Conservation (phyloP, 2,888 invertebrate species). For the Hesperia comma region DNA sequence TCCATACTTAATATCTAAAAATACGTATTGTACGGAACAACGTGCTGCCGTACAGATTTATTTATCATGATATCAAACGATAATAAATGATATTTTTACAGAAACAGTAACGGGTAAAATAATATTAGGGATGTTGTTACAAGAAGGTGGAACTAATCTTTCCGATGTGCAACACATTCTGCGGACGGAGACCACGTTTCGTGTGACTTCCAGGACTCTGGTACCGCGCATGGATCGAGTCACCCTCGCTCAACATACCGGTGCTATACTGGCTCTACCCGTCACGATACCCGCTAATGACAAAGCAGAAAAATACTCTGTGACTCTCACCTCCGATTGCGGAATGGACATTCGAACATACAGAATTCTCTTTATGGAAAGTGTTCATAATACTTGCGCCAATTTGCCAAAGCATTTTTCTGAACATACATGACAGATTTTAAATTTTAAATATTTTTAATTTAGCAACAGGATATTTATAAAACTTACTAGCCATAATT, state of each 20-base stretch:
- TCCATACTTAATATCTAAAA: too few species aligned
- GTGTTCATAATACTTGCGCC: slow-evolving; percentile 8
- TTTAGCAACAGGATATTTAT: too few species aligned
- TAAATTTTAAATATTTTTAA: background rate
- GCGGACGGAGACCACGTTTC: slow-evolving; percentile 57
- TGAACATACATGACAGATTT: background rate
- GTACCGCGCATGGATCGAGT: slow-evolving; percentile 59
- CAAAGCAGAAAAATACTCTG: slow-evolving; percentile 63
- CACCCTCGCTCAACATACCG: slow-evolving; percentile 61
- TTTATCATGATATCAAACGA: too few species aligned
- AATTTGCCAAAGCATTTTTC: slow-evolving; percentile 15
- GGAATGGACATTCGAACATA: slow-evolving; percentile 77
- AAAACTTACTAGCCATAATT: too few species aligned
- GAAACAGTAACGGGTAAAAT: slow-evolving; percentile 69
- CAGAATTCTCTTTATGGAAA: slow-evolving; percentile 62
- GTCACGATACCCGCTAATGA: slow-evolving; percentile 60
- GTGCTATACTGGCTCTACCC: slow-evolving; percentile 57
- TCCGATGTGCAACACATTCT: slow-evolving; percentile 68
- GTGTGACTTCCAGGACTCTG: slow-evolving; percentile 60
- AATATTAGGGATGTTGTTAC: slow-evolving; percentile 65
- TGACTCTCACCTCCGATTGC: slow-evolving; percentile 73
- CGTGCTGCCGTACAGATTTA: too few species aligned
- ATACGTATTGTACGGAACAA: too few species aligned
- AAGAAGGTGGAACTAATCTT: slow-evolving; percentile 70
- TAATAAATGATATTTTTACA: slow-evolving; percentile 49